Conservation (phyloP, 2,888 invertebrate species). For the Empis stercorea region DNA sequence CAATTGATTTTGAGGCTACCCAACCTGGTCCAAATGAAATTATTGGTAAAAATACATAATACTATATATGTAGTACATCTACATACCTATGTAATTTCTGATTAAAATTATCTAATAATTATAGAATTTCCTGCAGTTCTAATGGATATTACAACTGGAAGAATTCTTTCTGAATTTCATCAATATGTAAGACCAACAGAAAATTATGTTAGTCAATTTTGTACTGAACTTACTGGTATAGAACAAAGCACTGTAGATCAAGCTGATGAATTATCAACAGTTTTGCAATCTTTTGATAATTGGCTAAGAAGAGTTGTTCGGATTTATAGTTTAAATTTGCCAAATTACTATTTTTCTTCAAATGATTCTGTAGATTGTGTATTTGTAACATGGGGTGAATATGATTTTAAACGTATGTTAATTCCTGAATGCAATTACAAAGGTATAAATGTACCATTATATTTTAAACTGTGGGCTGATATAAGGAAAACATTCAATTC, state of each 20-base stretch:
- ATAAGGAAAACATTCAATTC: conserved; percentile 40
- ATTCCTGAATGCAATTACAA: conserved; percentile 46
- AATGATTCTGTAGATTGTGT: conserved; percentile 37
- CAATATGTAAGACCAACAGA: conserved; percentile 48
- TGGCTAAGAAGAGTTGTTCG: conserved; percentile 40
- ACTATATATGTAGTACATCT: too few relatives aligned
- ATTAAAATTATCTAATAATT: too few relatives aligned
- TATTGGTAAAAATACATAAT: too few relatives aligned
- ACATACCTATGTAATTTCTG: too few relatives aligned
- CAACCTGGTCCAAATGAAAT: too few relatives aligned
- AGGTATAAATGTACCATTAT: conserved; percentile 38
- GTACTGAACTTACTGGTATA: conserved; percentile 45
- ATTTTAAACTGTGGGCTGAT: conserved; percentile 47
- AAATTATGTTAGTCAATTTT: conserved; percentile 44
- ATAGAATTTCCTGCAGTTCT: conserved; percentile 50
- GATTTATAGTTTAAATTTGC: conserved; percentile 25
- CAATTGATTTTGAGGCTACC: too few relatives aligned
- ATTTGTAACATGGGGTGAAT: conserved; percentile 49
- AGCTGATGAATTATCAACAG: conserved; percentile 39
- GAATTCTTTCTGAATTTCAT: conserved; percentile 45
- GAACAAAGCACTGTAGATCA: conserved; percentile 41
- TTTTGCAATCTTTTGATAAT: conserved; percentile 40
- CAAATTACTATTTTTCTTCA: conserved; percentile 21
- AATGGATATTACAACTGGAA: conserved; percentile 39
- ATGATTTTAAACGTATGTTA: conserved; percentile 48